These are phyloP conservation scores for Daboia siamensis DNA, from an alignment of 2,113 vertebrate species.

Conservation along the genomic window DNA sequence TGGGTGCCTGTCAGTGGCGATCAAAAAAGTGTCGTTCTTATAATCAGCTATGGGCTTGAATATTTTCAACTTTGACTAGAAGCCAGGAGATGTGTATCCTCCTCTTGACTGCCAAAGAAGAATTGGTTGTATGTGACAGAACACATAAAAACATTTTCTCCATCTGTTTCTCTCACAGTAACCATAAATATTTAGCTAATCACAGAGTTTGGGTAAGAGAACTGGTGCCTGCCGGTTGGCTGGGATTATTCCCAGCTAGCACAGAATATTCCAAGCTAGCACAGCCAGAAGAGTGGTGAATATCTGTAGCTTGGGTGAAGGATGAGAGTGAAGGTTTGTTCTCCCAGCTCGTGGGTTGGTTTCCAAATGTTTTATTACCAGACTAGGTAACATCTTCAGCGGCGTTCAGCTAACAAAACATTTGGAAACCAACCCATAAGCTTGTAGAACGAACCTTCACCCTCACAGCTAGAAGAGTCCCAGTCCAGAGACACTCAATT, in stretches of 20 bases:
- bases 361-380: too few relatives aligned
- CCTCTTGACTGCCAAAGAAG: neutral
- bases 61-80: neutral
- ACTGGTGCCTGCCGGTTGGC: neutral
- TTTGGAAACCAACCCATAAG: too few relatives aligned
- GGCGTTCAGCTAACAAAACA: too few relatives aligned
- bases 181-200: neutral
- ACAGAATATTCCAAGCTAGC: neutral
- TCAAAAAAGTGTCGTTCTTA: neutral
- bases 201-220: neutral
- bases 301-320: too few relatives aligned
- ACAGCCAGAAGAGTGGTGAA: neutral
- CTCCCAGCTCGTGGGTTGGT: too few relatives aligned
- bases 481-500: neutral
- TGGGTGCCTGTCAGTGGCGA: neutral
- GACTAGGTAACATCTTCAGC: too few relatives aligned
- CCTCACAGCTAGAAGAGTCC: neutral
- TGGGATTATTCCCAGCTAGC: neutral
- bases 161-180: neutral
- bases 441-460: too few relatives aligned
- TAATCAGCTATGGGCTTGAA: neutral
- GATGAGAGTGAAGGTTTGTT: too few relatives aligned
- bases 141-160: neutral
- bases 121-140: neutral
- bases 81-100: too few relatives aligned